Conservation (phyloP, 2,113 vertebrate species). For the Sarotherodon lohbergeri region DNA sequence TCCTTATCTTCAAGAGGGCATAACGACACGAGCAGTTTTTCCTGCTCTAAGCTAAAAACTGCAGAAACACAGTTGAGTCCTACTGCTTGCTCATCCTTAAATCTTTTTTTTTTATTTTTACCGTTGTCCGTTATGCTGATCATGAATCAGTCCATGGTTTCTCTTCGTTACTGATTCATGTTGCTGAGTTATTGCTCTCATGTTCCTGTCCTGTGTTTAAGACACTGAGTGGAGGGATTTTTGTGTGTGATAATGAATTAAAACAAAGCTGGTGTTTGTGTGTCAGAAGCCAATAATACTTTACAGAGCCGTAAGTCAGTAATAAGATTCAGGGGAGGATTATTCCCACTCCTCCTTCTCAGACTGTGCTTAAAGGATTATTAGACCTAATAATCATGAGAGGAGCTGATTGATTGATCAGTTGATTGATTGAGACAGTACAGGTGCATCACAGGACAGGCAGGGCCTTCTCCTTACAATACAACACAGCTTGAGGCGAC, state of each 20-base stretch:
- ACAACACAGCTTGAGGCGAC: background rate
- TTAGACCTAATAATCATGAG: background rate
- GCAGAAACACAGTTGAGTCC: background rate
- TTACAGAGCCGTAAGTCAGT: rapidly evolving
- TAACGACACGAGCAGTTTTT: background rate
- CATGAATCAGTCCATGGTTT: background rate
- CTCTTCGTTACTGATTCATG: background rate
- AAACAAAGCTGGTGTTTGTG: rapidly evolving
- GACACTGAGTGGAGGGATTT: background rate
- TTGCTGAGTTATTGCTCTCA: background rate
- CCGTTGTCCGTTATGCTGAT: background rate
- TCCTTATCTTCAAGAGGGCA: background rate
- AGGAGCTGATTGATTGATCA: background rate
- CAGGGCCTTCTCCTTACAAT: background rate
- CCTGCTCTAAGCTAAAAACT: background rate
- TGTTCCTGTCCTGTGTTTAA: background rate
- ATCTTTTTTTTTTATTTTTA: background rate
- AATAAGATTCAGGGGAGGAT: background rate
- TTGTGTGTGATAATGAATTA: background rate
- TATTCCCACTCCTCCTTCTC: background rate
- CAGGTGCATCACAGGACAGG: background rate
- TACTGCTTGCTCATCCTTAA: no score
- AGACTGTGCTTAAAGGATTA: background rate
- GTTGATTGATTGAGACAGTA: rapidly evolving
- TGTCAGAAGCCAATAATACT: rapidly evolving